A percentile compares a stretch with the other conserved stretches of the same genome.
These are phyloP conservation scores for Eospalax fontanierii DNA, from an alignment of 2,797 vertebrate species.

Conservation along the genomic window DNA sequence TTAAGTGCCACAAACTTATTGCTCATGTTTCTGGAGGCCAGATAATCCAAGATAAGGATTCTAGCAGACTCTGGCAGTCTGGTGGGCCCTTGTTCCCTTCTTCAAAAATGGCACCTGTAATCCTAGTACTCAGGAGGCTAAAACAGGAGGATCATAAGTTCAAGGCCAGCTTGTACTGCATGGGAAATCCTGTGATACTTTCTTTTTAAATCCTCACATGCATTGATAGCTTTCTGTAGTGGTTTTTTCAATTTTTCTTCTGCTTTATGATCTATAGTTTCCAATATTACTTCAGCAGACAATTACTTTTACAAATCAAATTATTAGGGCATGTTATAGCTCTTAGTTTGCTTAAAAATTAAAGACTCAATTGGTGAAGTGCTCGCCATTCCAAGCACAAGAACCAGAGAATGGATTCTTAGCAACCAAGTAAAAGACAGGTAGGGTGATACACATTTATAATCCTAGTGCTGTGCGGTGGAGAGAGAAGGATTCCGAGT, in stretches of 20 bases:
- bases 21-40: not conserved
- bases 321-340: not conserved
- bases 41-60: not conserved
- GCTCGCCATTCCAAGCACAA: not conserved
- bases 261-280: not conserved
- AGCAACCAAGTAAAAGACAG: no score
- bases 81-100: not conserved
- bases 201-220: not conserved
- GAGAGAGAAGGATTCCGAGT: no score
- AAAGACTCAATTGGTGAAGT: not conserved
- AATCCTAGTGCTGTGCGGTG: no score
- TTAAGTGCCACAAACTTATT: not conserved
- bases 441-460: not conserved
- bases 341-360: slow-evolving; percentile 14
- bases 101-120: not conserved
- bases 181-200: not conserved
- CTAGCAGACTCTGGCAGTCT: not conserved
- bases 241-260: not conserved
- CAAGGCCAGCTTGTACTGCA: not conserved
- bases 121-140: not conserved
- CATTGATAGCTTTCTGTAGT: not conserved
- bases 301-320: not conserved
- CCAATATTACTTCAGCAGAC: not conserved
- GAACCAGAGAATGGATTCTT: not conserved
- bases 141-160: not conserved